These are phyloP conservation scores for Sinotaia quadrata DNA, from an alignment of 2,888 invertebrate genomes.

Conservation along the genomic window DNA sequence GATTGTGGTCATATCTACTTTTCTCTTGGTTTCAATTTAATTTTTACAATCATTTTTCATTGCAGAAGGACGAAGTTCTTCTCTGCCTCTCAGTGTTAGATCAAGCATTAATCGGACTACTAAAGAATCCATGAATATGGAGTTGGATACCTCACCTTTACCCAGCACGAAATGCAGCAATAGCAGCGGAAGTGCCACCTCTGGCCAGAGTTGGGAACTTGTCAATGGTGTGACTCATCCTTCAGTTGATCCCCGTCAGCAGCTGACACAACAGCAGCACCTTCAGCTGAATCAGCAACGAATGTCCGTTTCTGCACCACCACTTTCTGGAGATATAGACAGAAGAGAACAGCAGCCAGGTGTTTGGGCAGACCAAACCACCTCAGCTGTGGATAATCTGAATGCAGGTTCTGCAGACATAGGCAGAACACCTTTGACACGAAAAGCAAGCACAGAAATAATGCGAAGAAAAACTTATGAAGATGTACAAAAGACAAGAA, in stretches of 20 bases:
- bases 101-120: conserved; percentile 4
- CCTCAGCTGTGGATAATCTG: neutral
- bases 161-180: neutral
- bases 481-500: neutral
- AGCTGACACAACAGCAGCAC: neutral
- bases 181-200: conserved; percentile 14
- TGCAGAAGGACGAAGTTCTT: neutral
- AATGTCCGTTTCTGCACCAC: too few species aligned
- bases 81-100: neutral
- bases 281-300: too few species aligned
- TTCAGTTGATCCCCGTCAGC: neutral
- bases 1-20: too few species aligned
- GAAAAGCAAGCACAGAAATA: neutral
- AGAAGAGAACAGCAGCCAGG: neutral
- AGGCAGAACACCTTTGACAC: too few species aligned
- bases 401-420: neutral
- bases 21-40: too few species aligned
- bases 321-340: neutral
- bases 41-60: too few species aligned
- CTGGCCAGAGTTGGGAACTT: conserved; percentile 22
- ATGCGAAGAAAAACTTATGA: conserved; percentile 2
- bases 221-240: conserved; percentile 9
- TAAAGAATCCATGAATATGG: neutral
- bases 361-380: neutral
- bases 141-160: neutral